Base-by-base conservation (phyloP, 2,113 vertebrate species). In the Naja naja region DNA sequence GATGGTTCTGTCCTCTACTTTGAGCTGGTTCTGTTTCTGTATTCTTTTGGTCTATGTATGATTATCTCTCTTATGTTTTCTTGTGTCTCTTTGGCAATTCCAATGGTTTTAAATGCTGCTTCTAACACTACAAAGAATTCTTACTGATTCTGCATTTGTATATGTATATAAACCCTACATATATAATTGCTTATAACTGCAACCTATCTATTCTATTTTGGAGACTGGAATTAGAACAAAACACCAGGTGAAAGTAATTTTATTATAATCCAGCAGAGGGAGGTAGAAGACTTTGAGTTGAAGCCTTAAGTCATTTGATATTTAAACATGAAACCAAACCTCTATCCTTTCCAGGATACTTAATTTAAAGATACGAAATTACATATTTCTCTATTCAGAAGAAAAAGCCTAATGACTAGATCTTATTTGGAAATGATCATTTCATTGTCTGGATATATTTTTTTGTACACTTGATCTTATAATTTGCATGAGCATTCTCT, bases 191-290 rank as follows among this genome's bases (percentile, higher is more conserved):
- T 49, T 69, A 11, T 45, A 43, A 43, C 14, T 45, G 6, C 39
- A 60, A 60, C 12, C 11, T 34, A 27, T 20, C 34, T 34, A 7
- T 49, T 20, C 14, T 49, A 18, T 30, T 60, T 23, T 55, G 52
- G 34, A 39, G 39, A 45, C 27, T 22, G 11, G 9, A 18, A 58
- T 39, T 49, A 25, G 52, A 88, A 86, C 54, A 49, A 30, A 58
- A 58, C 56, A 12, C 58, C 22, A 64, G 3, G 16, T 90, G 81
- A 27, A 53, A 23, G 55, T 58, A 90, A 93, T 90, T 60, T 87
- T 23, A 87, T 34, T 64, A 4, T 86, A 8, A 53, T 60, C 89
- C 92, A 93, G 54, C 55, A 93, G 92, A 90, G 88, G 92, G 89
- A 52, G 81, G 43, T 90, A 64, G 56, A 93, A n/a, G 81, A 53